Percentiles rank a stretch among this genome's conserved stretches.
Evolutionary conservation across 2,888 invertebrate genomes (phyloP).

Genomic region (Acanthoscelides obtectus): DNA sequence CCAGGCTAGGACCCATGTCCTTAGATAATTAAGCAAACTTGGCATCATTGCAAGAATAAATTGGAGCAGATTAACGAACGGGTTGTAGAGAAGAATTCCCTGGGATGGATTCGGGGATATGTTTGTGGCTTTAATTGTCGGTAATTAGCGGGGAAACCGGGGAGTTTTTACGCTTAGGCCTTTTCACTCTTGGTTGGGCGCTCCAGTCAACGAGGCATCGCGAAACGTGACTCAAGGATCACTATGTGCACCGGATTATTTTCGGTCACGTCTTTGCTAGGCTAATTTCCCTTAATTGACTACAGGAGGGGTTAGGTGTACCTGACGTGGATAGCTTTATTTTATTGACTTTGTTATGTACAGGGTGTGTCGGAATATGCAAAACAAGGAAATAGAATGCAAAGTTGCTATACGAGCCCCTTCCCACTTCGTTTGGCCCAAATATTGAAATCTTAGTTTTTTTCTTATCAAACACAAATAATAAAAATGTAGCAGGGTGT

Average conservation of each 20-base stretch:
- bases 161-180: slow-evolving; percentile 26
- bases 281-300: neutral
- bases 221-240: slow-evolving; percentile 25
- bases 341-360: too few relatives aligned
- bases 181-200: slow-evolving; percentile 29
- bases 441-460: too few relatives aligned
- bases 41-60: neutral
- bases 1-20: too few relatives aligned
- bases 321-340: neutral
- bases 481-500: too few relatives aligned
- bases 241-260: slow-evolving; percentile 2
- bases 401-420: too few relatives aligned
- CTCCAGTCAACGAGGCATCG: slow-evolving; percentile 28
- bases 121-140: slow-evolving; percentile 29
- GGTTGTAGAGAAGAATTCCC: slow-evolving; percentile 2
- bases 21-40: neutral
- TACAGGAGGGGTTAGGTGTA: neutral
- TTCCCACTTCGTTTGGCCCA: too few relatives aligned
- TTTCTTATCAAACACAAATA: too few relatives aligned
- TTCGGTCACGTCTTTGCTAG: neutral
- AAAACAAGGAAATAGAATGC: too few relatives aligned
- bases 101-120: slow-evolving; percentile 11
- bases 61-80: neutral
- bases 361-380: too few relatives aligned
- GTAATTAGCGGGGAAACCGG: slow-evolving; percentile 31